A percentile compares a stretch with the other conserved stretches of the same genome.
These are phyloP conservation scores for Hyposoter didymator DNA, from an alignment of 2,888 invertebrate species.

Conservation along the genomic window DNA sequence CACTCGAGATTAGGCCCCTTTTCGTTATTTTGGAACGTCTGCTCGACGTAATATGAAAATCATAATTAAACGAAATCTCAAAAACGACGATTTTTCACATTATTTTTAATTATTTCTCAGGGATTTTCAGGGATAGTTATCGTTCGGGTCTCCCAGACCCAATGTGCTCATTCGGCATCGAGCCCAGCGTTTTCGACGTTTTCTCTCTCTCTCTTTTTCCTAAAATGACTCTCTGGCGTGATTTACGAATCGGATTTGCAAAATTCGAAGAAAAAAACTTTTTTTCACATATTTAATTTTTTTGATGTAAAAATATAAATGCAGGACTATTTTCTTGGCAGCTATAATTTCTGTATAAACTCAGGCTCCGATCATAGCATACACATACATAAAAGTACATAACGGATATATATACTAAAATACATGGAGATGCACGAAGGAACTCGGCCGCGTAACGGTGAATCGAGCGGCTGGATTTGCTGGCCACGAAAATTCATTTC, in stretches of 20 bases:
- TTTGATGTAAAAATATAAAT: not conserved
- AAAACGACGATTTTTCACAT: not conserved
- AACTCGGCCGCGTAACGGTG: conserved; percentile 78
- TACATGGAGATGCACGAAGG: conserved; percentile 50
- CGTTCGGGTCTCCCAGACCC: not conserved
- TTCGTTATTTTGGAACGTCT: not conserved
- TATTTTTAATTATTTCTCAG: not conserved
- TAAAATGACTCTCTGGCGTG: not conserved
- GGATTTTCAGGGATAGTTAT: no score
- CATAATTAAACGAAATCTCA: not conserved
- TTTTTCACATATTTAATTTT: not conserved
- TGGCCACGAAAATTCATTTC: conserved; percentile 72
- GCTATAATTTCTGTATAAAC: conserved; percentile 20
- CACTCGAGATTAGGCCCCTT: not conserved
- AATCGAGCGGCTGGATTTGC: conserved; percentile 67
- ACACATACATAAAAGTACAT: conserved; percentile 47
- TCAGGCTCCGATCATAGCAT: conserved; percentile 37
- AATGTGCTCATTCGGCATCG: not conserved
- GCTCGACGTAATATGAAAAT: not conserved
- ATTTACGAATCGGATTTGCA: not conserved
- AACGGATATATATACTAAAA: not conserved
- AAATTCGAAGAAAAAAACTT: not conserved
- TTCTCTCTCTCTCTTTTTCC: not conserved
- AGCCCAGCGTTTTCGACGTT: not conserved
- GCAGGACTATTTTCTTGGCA: not conserved